Base-by-base conservation (phyloP, 1,140 invertebrate species). In the Drosophila punjabiensis region DNA sequence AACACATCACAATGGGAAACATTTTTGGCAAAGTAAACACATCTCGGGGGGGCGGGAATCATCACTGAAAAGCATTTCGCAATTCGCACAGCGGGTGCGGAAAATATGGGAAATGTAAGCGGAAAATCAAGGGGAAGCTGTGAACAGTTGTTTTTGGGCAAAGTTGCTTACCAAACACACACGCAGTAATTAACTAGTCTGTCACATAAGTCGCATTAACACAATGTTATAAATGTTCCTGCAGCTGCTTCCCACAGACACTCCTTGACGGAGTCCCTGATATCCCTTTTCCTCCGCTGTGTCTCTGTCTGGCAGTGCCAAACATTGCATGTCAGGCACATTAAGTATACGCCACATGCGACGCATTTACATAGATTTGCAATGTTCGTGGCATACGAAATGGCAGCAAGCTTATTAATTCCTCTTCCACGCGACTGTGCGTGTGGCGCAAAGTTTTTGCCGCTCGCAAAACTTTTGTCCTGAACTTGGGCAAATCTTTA, bases 121-220 rank as follows among this genome's bases (percentile, higher is more conserved):
- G 33, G 14, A 43, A 16, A 30, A 48, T 69, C 60, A 18, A n/a
- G 48, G 43, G 41, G 14, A 45, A 43, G 32, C 20, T n/a, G 33
- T 5, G 24, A 70, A 48, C 28, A 78, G n/a, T 69, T 75, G 77
- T 87, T 69, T 73, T 78, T 62, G 67, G 58, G 52, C 59, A 53
- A 56, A 61, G 35, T 62, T 39, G 63, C 76, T 64, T 59, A 71
- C 64, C 80, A 79, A 84, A 84, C 77, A 68, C 81, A 56, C 55
- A 80, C 24, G 47, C 68, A 56, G 82, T 91, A 90, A 90, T 90
- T 90, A 90, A 91, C 86, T 86, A 73, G 62, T 81, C 84, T 90
- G 86, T 90, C 86, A 90, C 82, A 90, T 80, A 86, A 90, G 79
- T 85, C 86, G 87, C 82, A 91, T 86, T 90, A 90, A 90, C 86